phyloP scores from a whole-genome alignment of 37 sponge, comb jelly and placozoan species.

The Haliclona indistincta region DNA sequence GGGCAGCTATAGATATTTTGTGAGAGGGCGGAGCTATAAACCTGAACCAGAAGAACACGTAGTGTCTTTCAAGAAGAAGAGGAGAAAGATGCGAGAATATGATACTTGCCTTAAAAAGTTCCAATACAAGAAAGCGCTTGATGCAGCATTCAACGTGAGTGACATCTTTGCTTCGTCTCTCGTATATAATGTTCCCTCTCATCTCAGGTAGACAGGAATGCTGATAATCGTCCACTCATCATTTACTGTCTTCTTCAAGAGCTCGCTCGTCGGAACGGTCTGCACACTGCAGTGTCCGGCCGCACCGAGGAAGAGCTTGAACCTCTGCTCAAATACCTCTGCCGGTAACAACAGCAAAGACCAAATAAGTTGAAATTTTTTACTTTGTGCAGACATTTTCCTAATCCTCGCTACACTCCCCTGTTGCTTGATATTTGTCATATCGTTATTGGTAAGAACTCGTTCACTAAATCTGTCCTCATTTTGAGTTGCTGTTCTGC shows the following conservation, averaged over 20 bases:
- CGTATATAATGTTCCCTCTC: not conserved
- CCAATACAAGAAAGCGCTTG: constrained; percentile 86
- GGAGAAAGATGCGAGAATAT: constrained; percentile 44
- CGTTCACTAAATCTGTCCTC: not conserved
- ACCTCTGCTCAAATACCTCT: constrained; percentile 83
- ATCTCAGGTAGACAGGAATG: constrained; percentile 7
- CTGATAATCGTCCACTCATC: constrained; percentile 14
- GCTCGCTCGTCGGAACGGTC: constrained; percentile 84
- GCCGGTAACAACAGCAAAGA: constrained; percentile 22
- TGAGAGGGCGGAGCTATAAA: constrained; percentile 60
- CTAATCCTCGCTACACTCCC: constrained; percentile 52
- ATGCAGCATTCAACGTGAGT: constrained; percentile 69
- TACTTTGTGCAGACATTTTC: constrained; percentile 27
- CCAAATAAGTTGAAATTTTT: not conserved
- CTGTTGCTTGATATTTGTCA: constrained; percentile 65
- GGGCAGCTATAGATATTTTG: constrained; percentile 76
- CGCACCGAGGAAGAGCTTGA: constrained; percentile 77
- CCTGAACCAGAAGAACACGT: constrained; percentile 66
- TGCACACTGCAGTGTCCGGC: constrained; percentile 79
- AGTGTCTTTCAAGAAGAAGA: constrained; percentile 41
- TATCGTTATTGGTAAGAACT: constrained; percentile 57
- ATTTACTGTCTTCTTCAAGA: constrained; percentile 89
- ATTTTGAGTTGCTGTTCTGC: constrained; percentile 1
- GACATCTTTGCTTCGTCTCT: not conserved
- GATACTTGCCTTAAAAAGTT: constrained; percentile 83